Conservation (phyloP, 2,797 vertebrate species). For the Ctenochaetus hawaiiensis region DNA sequence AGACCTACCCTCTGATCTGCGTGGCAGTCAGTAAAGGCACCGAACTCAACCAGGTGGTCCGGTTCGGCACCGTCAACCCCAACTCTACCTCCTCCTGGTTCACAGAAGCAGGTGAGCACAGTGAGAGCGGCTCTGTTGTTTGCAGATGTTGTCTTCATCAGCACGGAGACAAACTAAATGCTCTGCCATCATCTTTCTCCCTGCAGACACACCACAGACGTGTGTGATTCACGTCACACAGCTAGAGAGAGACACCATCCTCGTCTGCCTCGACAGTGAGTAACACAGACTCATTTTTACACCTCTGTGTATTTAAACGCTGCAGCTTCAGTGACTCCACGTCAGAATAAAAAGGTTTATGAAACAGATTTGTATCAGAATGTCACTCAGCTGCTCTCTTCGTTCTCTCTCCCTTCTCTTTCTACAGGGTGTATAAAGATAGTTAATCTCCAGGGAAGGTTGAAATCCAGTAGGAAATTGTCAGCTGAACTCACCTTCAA, state of each 20-base stretch:
- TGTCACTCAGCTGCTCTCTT: neutral
- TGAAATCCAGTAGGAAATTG: constrained; percentile 95
- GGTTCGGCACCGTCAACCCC: constrained; percentile 95
- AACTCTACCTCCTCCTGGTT: constrained; percentile 96
- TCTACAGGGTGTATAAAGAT: constrained; percentile 94
- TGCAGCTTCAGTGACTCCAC: neutral
- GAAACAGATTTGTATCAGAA: neutral
- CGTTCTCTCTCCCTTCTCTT: neutral
- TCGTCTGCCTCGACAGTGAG: constrained; percentile 96
- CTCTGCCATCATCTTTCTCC: neutral
- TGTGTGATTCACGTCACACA: constrained; percentile 94
- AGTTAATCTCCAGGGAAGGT: constrained; percentile 93
- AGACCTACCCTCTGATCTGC: constrained; percentile 94
- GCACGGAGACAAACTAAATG: neutral
- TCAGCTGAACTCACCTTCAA: constrained; percentile 95
- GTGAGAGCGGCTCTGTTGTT: neutral
- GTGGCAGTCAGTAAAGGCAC: constrained; percentile 93
- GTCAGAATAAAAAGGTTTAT: neutral
- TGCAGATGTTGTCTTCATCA: neutral
- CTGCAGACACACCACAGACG: constrained; percentile 90
- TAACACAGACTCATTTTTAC: constrained; percentile 13
- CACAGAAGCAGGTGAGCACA: constrained; percentile 91
- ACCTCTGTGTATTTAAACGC: neutral
- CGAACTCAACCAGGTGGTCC: constrained; percentile 93
- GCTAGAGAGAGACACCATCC: constrained; percentile 94